phyloP scores from a whole-genome alignment of 2,113 vertebrate genomes.

The Myiozetetes cayanensis region DNA sequence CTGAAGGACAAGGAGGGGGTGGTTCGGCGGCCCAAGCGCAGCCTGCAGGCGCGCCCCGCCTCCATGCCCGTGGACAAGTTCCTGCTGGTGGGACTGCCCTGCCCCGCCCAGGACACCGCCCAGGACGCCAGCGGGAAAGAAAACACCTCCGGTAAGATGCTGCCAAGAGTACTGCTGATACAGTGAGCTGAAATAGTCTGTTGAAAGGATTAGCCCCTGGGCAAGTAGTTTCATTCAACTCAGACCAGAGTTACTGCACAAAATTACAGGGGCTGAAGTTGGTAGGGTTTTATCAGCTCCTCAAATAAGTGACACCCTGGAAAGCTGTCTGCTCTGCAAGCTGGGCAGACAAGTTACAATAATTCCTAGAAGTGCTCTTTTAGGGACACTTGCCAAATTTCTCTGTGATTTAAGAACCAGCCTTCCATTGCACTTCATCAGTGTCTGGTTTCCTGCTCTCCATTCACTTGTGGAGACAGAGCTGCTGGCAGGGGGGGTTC shows the following conservation, averaged over 20 bases:
- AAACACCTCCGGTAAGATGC: constrained; percentile 77
- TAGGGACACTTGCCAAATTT: neutral
- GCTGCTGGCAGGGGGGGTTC: neutral
- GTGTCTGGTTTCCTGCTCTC: neutral
- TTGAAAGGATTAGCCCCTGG: neutral
- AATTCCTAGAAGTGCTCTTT: neutral
- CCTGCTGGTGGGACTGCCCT: constrained; percentile 73
- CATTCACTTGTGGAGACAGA: neutral
- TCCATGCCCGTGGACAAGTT: constrained; percentile 92
- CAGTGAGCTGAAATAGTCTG: neutral
- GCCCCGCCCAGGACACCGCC: constrained; percentile 59
- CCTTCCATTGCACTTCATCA: neutral
- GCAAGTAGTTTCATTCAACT: neutral
- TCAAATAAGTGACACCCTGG: neutral
- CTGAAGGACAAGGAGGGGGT: constrained; percentile 63
- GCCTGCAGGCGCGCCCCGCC: constrained; percentile 82
- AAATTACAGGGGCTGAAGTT: neutral
- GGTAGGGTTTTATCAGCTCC: neutral
- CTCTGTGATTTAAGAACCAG: neutral
- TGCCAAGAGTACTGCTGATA: neutral
- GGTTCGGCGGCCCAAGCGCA: constrained; percentile 61
- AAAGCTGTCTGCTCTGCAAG: neutral
- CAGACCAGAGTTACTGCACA: neutral
- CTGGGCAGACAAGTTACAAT: neutral
- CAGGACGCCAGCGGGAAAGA: constrained; percentile 53